phyloP scores from a whole-genome alignment of 2,888 invertebrate species.

The Clistopyga incitator region DNA sequence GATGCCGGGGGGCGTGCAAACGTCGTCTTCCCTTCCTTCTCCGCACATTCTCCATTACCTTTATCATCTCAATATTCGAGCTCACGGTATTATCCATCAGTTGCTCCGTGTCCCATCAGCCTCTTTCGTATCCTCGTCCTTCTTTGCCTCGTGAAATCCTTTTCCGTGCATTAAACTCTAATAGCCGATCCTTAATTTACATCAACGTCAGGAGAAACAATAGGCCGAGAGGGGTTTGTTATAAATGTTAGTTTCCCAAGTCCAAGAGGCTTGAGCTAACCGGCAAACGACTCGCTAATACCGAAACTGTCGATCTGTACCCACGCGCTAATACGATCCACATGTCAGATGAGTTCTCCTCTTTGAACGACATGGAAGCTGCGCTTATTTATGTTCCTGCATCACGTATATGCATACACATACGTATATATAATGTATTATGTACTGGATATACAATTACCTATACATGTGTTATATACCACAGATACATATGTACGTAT shows the following conservation, averaged over 20 bases:
- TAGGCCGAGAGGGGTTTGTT: too few relatives aligned
- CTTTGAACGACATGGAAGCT: conserved; percentile 25
- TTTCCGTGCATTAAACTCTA: neutral
- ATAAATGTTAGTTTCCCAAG: neutral
- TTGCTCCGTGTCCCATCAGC: conserved; percentile 1
- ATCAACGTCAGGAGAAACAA: conserved; percentile 66
- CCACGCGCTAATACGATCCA: conserved; percentile 60
- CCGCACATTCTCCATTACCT: conserved; percentile 63
- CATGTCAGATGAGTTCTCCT: conserved; percentile 40
- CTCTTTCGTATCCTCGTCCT: neutral
- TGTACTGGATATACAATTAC: too few relatives aligned
- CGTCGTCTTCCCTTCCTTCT: conserved; percentile 66
- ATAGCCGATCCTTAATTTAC: conserved; percentile 51
- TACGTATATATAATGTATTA: too few relatives aligned
- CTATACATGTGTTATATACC: conserved; percentile 17
- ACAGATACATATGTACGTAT: conserved; percentile 13
- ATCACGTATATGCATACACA: conserved; percentile 4
- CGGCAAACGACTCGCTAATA: conserved; percentile 39
- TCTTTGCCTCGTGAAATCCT: neutral
- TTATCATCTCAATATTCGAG: conserved; percentile 33
- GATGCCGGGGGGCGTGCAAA: conserved; percentile 72
- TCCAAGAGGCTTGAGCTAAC: neutral
- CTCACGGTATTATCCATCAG: conserved; percentile 27
- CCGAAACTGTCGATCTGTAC: conserved; percentile 66
- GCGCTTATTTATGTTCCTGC: neutral